Evolutionary conservation across 2,888 invertebrate species (phyloP).

Genomic region (Agrypnus murinus): DNA sequence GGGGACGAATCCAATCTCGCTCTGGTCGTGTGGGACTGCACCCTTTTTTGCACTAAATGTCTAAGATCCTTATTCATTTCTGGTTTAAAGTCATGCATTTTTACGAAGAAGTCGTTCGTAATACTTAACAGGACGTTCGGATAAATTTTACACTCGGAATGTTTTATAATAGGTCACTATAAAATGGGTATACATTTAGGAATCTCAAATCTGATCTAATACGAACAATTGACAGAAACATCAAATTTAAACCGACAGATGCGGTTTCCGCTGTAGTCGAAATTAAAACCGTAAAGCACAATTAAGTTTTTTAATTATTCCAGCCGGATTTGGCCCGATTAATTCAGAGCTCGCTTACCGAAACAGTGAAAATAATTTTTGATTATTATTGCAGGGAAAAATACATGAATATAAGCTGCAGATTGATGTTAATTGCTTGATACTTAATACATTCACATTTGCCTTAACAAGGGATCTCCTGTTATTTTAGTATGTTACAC

Average conservation of each 20-base stretch:
- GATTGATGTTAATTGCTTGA: constrained; percentile 14
- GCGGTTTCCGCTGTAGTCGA: constrained; percentile 46
- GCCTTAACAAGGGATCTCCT: neutral
- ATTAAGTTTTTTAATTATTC: constrained; percentile 56
- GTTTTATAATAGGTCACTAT: neutral
- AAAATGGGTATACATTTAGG: neutral
- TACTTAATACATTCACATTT: constrained; percentile 23
- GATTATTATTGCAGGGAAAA: constrained; percentile 28
- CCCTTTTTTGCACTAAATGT: constrained; percentile 33
- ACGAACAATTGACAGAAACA: constrained; percentile 23
- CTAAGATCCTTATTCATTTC: constrained; percentile 23
- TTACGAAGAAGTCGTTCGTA: constrained; percentile 19
- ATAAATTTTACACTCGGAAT: neutral
- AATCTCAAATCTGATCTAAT: constrained; percentile 3
- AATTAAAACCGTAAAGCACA: constrained; percentile 54
- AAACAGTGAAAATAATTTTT: constrained; percentile 28
- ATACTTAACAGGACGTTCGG: constrained; percentile 10
- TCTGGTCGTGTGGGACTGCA: constrained; percentile 50
- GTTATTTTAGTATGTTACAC: constrained; percentile 6
- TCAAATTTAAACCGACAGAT: constrained; percentile 47
- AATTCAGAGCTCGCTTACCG: constrained; percentile 19
- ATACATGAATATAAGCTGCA: constrained; percentile 16
- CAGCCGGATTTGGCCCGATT: constrained; percentile 36
- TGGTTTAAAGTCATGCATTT: constrained; percentile 21
- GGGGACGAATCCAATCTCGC: constrained; percentile 58